Base-by-base conservation (phyloP, 1,140 invertebrate genomes). In the Adelges cooleyi region DNA sequence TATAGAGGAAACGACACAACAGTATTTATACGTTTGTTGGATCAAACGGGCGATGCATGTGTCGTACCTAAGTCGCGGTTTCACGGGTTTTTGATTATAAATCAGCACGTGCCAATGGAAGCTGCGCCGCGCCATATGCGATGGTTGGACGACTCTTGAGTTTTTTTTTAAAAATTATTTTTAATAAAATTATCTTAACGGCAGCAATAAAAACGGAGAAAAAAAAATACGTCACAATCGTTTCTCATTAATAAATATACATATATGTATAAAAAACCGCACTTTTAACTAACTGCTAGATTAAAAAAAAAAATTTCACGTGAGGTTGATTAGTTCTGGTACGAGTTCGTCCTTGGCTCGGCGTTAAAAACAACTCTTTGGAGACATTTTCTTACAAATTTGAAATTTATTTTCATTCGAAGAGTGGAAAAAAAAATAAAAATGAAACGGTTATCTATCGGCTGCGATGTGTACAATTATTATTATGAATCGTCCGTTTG, bases 81-180 rank as follows among this genome's bases (percentile, higher is more conserved):
- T 62, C 17, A 46, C 42, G 18, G 44, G 11, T 48, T 62, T 62
- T 33, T 29, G 56, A 62, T 62, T 62, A n/a, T n/a, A 46, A 62
- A 62, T 62, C 22, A 48, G 44, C 25, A 62, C 42, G 56, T 40
- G 27, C 56, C 56, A 62, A 62, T 62, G 42, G 56, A 62, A 46
- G 56, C 40, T 62, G 56, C 13, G 27, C 11, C 56, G 40, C 22
- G 56, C 33, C 23, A 62, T 42, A 42, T 33, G 56, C 33, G 42
- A 62, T 42, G 38, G 46, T 62, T 62, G 56, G 56, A n/a, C 20
- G 25, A 25, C 27, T 15, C 40, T 42, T n/a, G 23, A 25, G 44
- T 62, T 62, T 62, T n/a, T n/a, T n/a, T n/a, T n/a, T n/a, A n/a
- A n/a, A n/a, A n/a, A 62, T 46, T 40, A 62, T 62, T 62, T 25